phyloP scores from a whole-genome alignment of 2,113 vertebrate species.

The Rhinoptilus africanus region DNA sequence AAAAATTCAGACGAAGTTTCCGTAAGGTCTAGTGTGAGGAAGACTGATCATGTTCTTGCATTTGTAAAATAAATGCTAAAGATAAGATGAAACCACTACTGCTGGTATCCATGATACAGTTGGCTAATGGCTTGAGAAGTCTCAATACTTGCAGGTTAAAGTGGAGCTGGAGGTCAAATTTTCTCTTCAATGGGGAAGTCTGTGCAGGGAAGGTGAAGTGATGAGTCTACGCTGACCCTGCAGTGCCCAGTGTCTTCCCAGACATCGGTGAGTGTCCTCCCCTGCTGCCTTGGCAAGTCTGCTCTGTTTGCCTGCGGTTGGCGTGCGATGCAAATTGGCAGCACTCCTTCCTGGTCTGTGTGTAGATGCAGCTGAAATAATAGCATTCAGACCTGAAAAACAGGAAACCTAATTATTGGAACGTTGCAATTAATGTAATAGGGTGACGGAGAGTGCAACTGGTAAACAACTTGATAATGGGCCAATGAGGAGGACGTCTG shows the following conservation, averaged over 20 bases:
- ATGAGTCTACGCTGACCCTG: fast-evolving
- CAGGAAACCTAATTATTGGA: conserved; percentile 1
- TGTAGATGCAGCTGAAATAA: not conserved
- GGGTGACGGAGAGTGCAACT: not conserved
- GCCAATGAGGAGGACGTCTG: not conserved
- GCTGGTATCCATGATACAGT: not conserved
- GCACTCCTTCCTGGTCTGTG: not conserved
- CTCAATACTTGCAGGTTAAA: not conserved
- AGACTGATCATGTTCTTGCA: not conserved
- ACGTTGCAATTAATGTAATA: not conserved
- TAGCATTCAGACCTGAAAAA: not conserved
- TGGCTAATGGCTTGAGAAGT: not conserved
- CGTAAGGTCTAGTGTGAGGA: not conserved
- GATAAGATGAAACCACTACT: not conserved
- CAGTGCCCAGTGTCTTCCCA: not conserved
- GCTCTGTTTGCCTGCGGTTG: not conserved
- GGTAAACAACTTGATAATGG: not conserved
- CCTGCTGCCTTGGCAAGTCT: not conserved
- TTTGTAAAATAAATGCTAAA: not conserved
- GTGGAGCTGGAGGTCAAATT: not conserved
- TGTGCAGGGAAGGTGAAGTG: not conserved
- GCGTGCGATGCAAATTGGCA: not conserved
- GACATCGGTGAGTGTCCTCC: not conserved
- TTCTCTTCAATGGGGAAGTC: not conserved
- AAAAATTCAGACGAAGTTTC: not conserved